These are phyloP conservation scores for Telenomus remus DNA, from an alignment of 1,140 invertebrate species.

Conservation along the genomic window DNA sequence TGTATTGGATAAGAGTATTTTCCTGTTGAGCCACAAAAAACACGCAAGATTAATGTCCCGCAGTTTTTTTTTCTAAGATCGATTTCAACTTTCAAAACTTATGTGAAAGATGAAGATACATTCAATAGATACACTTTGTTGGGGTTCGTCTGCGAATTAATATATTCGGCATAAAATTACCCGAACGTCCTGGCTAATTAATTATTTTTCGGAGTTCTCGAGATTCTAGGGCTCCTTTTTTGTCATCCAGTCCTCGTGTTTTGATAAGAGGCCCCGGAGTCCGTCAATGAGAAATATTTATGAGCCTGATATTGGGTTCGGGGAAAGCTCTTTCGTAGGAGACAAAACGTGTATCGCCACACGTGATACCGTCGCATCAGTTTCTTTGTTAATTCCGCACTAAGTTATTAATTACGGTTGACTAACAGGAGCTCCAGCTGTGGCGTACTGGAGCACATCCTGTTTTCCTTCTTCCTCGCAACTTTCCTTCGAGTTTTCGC, in stretches of 20 bases:
- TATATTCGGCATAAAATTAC: background rate
- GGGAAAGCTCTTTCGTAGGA: conserved; percentile 22
- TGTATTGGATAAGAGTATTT: conserved; percentile 40
- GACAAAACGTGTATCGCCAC: conserved; percentile 32
- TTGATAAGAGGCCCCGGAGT: too few species aligned
- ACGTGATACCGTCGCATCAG: conserved; percentile 58
- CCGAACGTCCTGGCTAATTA: conserved; percentile 1
- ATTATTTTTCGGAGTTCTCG: background rate
- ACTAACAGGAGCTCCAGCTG: conserved; percentile 69
- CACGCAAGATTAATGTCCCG: conserved; percentile 18
- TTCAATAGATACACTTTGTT: conserved; percentile 3
- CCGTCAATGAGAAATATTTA: conserved; percentile 29
- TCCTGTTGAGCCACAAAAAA: conserved; percentile 32
- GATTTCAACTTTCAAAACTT: conserved; percentile 11
- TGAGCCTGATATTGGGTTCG: conserved; percentile 15
- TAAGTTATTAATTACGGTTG: conserved; percentile 71
- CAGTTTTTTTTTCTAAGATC: conserved; percentile 24
- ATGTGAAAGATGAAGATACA: conserved; percentile 12
- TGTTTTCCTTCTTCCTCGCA: conserved; percentile 53
- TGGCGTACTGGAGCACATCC: conserved; percentile 56
- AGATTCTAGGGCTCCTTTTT: background rate
- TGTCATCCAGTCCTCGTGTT: too few species aligned
- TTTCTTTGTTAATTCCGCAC: conserved; percentile 67
- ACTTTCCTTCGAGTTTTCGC: conserved; percentile 57
- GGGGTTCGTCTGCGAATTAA: background rate